Conservation (phyloP, 2,113 vertebrate genomes). For the Mus spicilegus region DNA sequence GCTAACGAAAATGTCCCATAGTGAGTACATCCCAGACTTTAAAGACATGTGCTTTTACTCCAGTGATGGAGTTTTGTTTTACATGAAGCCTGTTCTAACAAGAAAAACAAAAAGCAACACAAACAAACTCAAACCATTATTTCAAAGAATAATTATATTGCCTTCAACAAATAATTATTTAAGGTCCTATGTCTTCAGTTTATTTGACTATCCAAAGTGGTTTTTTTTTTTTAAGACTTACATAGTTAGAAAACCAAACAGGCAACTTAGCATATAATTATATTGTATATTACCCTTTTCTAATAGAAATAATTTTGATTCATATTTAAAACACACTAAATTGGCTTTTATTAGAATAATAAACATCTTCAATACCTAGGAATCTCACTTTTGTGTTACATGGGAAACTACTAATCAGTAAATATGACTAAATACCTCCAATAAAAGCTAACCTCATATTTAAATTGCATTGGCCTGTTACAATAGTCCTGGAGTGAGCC, state of each 20-base stretch:
- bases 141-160: constrained; percentile 36
- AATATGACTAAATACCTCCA: neutral
- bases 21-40: neutral
- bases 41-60: neutral
- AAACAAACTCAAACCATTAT: neutral
- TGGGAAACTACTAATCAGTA: neutral
- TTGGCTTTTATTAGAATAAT: constrained; percentile 5
- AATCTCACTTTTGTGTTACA: neutral
- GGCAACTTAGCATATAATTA: neutral
- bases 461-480: neutral
- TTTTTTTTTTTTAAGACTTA: neutral
- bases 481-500: neutral
- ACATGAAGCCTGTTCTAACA: neutral
- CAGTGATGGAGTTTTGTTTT: neutral
- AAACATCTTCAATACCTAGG: neutral
- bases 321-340: neutral
- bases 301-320: neutral
- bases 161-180: constrained; percentile 15
- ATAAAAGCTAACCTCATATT: constrained; percentile 32
- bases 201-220: neutral
- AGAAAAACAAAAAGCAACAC: neutral
- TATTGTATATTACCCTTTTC: neutral
- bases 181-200: neutral
- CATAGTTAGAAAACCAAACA: neutral
- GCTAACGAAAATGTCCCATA: neutral